These are phyloP conservation scores for Lepisosteus oculatus DNA, from an alignment of 2,113 vertebrate species.

Conservation along the genomic window DNA sequence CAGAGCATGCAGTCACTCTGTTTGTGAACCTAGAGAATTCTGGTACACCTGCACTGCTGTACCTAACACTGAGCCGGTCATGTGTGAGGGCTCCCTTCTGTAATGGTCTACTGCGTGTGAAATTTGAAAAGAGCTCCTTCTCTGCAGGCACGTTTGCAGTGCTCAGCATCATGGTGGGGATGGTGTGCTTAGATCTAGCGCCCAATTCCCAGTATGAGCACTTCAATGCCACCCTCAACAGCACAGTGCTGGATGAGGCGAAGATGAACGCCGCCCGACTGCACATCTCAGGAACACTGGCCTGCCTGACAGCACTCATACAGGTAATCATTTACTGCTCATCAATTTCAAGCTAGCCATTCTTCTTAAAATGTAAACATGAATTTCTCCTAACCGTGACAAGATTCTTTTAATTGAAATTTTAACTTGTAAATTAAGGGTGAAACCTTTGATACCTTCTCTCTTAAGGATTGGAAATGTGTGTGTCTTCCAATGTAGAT, in stretches of 20 bases:
- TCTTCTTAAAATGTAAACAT: background rate
- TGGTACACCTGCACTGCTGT: too few relatives aligned
- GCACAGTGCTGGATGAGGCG: slow-evolving; percentile 57
- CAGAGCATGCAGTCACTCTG: too few relatives aligned
- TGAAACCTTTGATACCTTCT: too few relatives aligned
- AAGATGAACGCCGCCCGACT: slow-evolving; percentile 74
- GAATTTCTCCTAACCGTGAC: background rate
- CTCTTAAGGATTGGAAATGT: too few relatives aligned
- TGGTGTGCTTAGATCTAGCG: slow-evolving; percentile 76
- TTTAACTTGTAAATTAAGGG: too few relatives aligned
- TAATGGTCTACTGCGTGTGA: too few relatives aligned
- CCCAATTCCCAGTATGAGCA: slow-evolving; percentile 75
- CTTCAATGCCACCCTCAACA: slow-evolving; percentile 68
- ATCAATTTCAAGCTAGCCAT: too few relatives aligned
- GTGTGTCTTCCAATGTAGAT: too few relatives aligned
- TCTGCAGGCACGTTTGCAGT: slow-evolving; percentile 84
- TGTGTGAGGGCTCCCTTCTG: too few relatives aligned
- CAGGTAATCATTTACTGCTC: slow-evolving; percentile 63
- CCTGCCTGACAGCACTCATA: slow-evolving; percentile 88
- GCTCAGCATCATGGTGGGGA: slow-evolving; percentile 89
- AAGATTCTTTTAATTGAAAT: too few relatives aligned
- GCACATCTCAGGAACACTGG: slow-evolving; percentile 80
- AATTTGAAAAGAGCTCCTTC: slow-evolving; percentile 1
- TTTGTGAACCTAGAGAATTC: too few relatives aligned
- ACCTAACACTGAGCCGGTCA: too few relatives aligned